Evolutionary conservation across 1,140 invertebrate species (phyloP), one percentile per base, ranked within the genome.

Genomic region (Meloidogyne exigua): DNA sequence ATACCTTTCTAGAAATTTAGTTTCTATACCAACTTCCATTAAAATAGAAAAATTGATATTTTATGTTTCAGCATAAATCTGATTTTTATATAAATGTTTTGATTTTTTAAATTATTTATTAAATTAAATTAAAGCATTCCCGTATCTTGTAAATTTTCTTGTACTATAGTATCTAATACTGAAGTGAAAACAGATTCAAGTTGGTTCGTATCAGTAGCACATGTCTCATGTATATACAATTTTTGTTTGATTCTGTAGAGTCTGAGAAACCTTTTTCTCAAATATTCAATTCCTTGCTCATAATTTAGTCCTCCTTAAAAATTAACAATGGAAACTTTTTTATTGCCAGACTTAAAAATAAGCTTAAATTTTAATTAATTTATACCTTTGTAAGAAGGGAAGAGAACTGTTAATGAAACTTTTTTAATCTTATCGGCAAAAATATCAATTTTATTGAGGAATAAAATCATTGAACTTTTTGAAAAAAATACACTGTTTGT

Each of bases 371-470:
- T 42, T 49, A 66, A 49, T 21, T 32, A 39, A 26, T 39, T 18
- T n/a, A 21, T 62, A 63, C 81, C 81, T 70, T 66, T 75, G 67
- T 82, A 81, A 2, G 49, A 39, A 21, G 75, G 72, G 44, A 82
- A 77, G 21, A 67, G 39, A n/a, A 82, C 49, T 21, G 57, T 76
- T 10, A 84, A 28, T 0, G 81, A 75, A 18, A 73, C 49, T 15
- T 64, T 68, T 63, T 88, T 87, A 72, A 90, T 90, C 82, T 90
- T 90, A 67, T 89, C 88, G 68, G 87, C 87, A 81, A 90, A 90
- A 66, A 90, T 78, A 81, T 90, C 89, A 78, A 88, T 90, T 90
- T 85, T 85, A 67, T 85, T 85, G 28, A 85, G 69, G 75, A 85
- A 85, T 10, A 85, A 68, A 66, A 89, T 89, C 80, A 89, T 86